Conservation (phyloP, 35 echinoderm and acorn worm genomes). For the Ophiothrix spiculata region DNA sequence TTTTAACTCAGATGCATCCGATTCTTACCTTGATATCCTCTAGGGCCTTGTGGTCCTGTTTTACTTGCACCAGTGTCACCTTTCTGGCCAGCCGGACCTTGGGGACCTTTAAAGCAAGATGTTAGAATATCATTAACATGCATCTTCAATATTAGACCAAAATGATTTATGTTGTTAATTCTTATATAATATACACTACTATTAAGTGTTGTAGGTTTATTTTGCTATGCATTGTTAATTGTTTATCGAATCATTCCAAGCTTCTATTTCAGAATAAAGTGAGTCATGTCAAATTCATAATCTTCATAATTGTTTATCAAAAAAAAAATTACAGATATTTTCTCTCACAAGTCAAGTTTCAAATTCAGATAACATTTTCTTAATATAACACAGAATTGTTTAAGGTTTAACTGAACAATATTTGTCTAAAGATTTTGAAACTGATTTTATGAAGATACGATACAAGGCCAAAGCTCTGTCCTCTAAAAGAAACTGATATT, state of each 20-base stretch:
- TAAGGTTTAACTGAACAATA: not conserved
- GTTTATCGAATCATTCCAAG: not conserved
- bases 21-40: not conserved
- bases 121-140: not conserved
- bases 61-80: not conserved
- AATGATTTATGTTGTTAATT: not conserved
- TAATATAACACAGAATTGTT: not conserved
- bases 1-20: not conserved
- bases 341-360: too few relatives aligned
- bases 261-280: not conserved
- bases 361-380: not conserved
- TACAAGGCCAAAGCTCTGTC: not conserved
- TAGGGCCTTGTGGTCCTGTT: not conserved
- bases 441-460: not conserved
- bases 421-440: not conserved
- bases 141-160: not conserved
- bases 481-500: too few relatives aligned
- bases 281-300: too few relatives aligned
- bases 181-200: not conserved
- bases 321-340: not conserved
- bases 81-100: not conserved
- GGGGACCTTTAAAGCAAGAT: not conserved
- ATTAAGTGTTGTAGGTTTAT: not conserved
- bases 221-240: not conserved
- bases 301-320: not conserved